Conservation (phyloP, 1,140 invertebrate genomes). For the Coenobita brevimanus region DNA sequence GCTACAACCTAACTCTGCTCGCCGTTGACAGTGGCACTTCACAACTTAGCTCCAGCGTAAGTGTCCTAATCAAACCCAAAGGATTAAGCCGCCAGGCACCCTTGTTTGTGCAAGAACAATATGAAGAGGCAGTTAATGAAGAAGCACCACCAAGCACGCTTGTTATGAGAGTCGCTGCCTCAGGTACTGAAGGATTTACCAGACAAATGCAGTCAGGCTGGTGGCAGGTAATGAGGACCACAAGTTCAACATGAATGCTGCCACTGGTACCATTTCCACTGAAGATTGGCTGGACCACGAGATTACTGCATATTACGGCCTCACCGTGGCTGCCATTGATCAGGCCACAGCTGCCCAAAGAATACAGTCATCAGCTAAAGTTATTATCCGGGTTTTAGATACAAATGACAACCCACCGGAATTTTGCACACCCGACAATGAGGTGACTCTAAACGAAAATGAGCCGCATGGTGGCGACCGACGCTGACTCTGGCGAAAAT, state of each 20-base stretch:
- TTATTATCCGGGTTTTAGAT: constrained; percentile 90
- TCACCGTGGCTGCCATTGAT: constrained; percentile 93
- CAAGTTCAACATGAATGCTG: constrained; percentile 89
- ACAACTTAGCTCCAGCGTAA: constrained; percentile 82
- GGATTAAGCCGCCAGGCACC: constrained; percentile 90
- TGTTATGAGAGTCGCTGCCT: constrained; percentile 88
- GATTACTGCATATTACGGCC: constrained; percentile 87
- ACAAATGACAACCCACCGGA: constrained; percentile 94
- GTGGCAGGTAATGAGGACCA: constrained; percentile 93
- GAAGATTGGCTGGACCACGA: constrained; percentile 90
- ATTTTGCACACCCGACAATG: constrained; percentile 81
- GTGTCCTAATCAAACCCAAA: constrained; percentile 83
- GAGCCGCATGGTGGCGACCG: constrained; percentile 88
- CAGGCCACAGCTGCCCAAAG: constrained; percentile 87
- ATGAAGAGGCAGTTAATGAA: constrained; percentile 91
- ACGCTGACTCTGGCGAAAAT: constrained; percentile 94
- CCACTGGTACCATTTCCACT: constrained; percentile 92
- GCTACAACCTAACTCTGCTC: constrained; percentile 89
- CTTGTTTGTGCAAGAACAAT: constrained; percentile 90
- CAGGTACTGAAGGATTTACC: constrained; percentile 86
- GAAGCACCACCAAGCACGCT: constrained; percentile 91
- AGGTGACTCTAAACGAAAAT: constrained; percentile 83
- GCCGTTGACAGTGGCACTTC: constrained; percentile 90
- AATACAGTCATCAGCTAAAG: constrained; percentile 90
- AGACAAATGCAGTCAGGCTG: constrained; percentile 89